phyloP scores from a whole-genome alignment of 2,797 vertebrate genomes.

The Paguma larvata region DNA sequence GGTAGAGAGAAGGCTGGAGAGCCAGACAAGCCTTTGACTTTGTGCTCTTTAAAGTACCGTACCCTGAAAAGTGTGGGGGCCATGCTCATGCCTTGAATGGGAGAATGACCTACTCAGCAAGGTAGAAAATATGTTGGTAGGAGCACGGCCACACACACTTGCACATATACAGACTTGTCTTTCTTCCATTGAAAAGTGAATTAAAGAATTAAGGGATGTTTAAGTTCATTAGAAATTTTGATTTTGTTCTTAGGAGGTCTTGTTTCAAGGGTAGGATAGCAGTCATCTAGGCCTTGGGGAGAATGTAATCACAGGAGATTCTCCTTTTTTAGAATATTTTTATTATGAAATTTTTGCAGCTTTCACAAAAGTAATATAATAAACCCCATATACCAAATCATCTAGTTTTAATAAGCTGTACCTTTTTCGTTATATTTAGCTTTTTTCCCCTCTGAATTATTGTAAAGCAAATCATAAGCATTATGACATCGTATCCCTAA shows the following conservation, averaged over 20 bases:
- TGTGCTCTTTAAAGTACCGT: background rate
- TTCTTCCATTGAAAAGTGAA: background rate
- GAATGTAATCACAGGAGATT: background rate
- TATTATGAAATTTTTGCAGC: background rate
- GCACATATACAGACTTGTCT: background rate
- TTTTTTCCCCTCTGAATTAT: background rate
- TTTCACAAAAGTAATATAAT: background rate
- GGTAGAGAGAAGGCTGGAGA: background rate
- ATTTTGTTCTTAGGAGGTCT: background rate
- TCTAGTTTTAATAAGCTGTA: slow-evolving; percentile 18
- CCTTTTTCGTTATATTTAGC: background rate
- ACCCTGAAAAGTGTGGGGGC: background rate
- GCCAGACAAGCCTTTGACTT: background rate
- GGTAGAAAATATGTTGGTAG: background rate
- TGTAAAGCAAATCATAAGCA: background rate
- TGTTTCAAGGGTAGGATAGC: background rate
- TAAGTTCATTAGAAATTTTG: slow-evolving; percentile 45
- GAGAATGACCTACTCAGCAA: background rate
- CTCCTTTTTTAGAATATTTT: background rate
- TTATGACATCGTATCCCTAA: background rate
- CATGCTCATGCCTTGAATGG: background rate
- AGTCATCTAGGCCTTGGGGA: slow-evolving; percentile 36
- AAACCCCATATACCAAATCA: background rate
- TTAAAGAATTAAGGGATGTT: background rate
- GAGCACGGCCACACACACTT: background rate